Evolutionary conservation across 2,797 vertebrate genomes (phyloP).

Genomic region (Gambelia wislizenii): DNA sequence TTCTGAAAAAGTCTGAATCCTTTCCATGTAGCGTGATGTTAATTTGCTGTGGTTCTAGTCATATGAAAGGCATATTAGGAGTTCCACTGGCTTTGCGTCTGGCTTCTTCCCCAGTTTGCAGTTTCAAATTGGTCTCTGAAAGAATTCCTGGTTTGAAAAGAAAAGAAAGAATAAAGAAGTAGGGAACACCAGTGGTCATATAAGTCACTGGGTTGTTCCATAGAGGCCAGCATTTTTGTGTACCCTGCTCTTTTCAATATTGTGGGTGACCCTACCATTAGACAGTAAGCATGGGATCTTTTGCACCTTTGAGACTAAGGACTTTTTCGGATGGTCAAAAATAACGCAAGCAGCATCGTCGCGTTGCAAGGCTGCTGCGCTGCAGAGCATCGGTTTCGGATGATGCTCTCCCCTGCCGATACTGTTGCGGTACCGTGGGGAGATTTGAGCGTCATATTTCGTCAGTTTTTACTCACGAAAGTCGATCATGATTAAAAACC

Average conservation of each 20-base stretch:
- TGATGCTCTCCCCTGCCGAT: too few relatives aligned
- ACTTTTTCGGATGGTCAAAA: too few relatives aligned
- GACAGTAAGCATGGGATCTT: too few relatives aligned
- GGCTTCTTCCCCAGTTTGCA: constrained; percentile 2
- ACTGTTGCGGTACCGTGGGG: too few relatives aligned
- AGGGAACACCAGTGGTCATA: not conserved
- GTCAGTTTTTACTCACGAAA: too few relatives aligned
- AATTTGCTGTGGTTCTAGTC: not conserved
- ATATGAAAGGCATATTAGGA: not conserved
- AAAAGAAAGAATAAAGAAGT: not conserved
- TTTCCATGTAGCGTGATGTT: not conserved
- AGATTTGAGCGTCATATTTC: too few relatives aligned
- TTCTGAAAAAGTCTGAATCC: not conserved
- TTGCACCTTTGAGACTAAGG: too few relatives aligned
- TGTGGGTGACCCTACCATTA: not conserved
- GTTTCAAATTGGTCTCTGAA: not conserved
- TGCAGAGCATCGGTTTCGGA: too few relatives aligned
- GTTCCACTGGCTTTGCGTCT: not conserved
- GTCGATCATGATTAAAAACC: too few relatives aligned
- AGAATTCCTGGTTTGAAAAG: not conserved
- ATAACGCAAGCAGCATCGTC: too few relatives aligned
- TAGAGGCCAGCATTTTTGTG: not conserved
- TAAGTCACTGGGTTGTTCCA: not conserved
- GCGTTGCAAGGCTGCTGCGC: too few relatives aligned
- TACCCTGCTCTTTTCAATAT: not conserved